Percentiles rank a stretch among this genome's conserved stretches.
Conservation (phyloP, 1,140 invertebrate genomes). For the Hetaerina americana region DNA sequence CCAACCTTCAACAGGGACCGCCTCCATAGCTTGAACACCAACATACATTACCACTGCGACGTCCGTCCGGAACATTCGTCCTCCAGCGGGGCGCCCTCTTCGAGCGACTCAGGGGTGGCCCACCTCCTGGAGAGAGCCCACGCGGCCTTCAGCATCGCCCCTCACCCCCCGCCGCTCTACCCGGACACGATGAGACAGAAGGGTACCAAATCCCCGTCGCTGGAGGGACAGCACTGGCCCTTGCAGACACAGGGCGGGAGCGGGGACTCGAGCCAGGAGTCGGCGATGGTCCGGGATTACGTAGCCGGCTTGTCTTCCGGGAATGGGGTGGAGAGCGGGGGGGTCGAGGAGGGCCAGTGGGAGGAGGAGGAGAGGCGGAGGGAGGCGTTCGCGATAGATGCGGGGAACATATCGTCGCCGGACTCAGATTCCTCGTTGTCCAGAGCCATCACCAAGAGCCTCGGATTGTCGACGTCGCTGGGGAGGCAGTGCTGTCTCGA, state of each 20-base stretch:
- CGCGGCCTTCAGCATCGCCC: conserved; percentile 11
- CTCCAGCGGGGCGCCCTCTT: conserved; percentile 14
- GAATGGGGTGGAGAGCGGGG: neutral
- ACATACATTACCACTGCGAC: neutral
- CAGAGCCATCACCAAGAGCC: conserved; percentile 26
- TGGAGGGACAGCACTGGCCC: neutral
- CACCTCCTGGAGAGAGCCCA: conserved; percentile 21
- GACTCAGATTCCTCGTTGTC: conserved; percentile 28
- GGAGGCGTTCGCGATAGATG: neutral
- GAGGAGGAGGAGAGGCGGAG: neutral
- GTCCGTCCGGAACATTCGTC: neutral
- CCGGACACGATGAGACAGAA: neutral
- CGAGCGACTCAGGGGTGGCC: conserved; percentile 23
- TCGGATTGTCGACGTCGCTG: conserved; percentile 27
- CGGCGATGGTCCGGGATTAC: neutral
- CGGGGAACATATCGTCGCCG: neutral
- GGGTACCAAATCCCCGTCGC: neutral
- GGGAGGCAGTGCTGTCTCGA: conserved; percentile 24
- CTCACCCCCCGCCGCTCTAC: conserved; percentile 1
- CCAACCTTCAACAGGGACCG: neutral
- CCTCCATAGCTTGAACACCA: neutral
- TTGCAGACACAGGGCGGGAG: neutral
- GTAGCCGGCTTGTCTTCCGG: neutral
- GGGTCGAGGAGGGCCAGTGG: neutral
- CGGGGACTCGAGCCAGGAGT: neutral